Evolutionary conservation across 2,797 vertebrate species (phyloP).

Genomic region (Paratrypauchen microcephalus): DNA sequence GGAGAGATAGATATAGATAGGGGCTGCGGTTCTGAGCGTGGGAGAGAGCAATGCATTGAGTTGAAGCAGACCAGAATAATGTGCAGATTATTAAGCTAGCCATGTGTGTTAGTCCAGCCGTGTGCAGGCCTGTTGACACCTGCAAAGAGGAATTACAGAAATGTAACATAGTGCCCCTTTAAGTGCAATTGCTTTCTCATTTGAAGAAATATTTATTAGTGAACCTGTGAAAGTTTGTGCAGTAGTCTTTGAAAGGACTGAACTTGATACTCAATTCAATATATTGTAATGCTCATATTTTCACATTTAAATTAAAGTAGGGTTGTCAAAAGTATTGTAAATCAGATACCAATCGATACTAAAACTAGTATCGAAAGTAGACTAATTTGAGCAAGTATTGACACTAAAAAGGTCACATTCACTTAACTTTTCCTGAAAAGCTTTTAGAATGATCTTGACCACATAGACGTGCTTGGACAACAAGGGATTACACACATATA

Average conservation of each 20-base stretch:
- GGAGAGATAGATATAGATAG: not conserved
- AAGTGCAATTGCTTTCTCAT: not conserved
- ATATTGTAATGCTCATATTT: not conserved
- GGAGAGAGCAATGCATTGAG: constrained; percentile 72
- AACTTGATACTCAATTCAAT: not conserved
- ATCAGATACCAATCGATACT: no score
- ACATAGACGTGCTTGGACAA: no score
- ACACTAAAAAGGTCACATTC: no score
- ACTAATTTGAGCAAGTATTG: no score
- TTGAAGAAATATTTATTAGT: not conserved
- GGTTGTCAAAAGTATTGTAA: no score
- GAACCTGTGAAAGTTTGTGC: no score
- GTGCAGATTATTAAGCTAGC: constrained; percentile 46
- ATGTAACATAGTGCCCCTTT: not conserved
- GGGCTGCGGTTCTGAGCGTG: constrained; percentile 55
- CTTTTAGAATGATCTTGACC: no score
- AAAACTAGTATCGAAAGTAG: no score
- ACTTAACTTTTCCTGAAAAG: no score
- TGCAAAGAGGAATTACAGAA: not conserved
- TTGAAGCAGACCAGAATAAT: constrained; percentile 79
- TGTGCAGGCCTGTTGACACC: constrained; percentile 26
- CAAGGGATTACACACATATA: no score
- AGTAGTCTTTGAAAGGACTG: not conserved
- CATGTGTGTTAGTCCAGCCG: constrained; percentile 12
- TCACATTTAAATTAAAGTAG: not conserved